A percentile compares a stretch with the other conserved stretches of the same genome.
Conservation (phyloP, 30 jellyfish, hydroid and myxozoan species). For the Catostylus mosaicus region DNA sequence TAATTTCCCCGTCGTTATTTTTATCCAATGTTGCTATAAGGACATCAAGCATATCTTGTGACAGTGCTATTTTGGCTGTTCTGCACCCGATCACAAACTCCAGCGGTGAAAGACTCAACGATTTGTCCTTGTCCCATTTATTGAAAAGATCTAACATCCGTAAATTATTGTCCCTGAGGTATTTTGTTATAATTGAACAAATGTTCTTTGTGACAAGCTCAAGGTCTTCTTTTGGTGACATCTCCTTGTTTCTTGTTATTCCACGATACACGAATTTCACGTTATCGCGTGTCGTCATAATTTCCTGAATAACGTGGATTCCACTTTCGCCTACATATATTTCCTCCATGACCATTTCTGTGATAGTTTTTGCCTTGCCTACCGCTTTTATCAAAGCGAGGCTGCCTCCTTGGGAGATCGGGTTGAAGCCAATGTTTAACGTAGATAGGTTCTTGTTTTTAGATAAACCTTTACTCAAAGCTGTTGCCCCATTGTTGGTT, state of each 20-base stretch:
- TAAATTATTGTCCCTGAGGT: constrained; percentile 27
- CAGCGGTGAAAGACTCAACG: constrained; percentile 21
- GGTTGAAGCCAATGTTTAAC: constrained; percentile 42
- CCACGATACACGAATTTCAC: constrained; percentile 19
- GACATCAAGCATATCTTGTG: constrained; percentile 51
- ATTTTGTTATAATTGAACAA: constrained; percentile 25
- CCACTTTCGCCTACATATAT: constrained; percentile 22
- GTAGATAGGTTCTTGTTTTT: constrained; percentile 12
- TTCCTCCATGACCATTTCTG: constrained; percentile 9
- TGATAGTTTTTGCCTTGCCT: not conserved
- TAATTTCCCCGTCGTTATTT: constrained; percentile 46
- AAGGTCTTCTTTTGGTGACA: not conserved
- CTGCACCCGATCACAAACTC: constrained; percentile 54
- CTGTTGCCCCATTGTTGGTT: constrained; percentile 18
- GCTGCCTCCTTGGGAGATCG: constrained; percentile 28
- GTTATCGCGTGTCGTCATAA: not conserved
- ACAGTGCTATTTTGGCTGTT: constrained; percentile 51
- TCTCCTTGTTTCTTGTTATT: not conserved
- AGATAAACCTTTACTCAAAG: constrained; percentile 27
- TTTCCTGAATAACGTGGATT: constrained; percentile 4
- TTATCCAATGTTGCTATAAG: constrained; percentile 43
- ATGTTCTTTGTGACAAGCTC: constrained; percentile 15
- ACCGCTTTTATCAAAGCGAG: constrained; percentile 18
- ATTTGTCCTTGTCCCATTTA: constrained; percentile 70
- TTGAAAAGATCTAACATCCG: constrained; percentile 75